Base-by-base conservation (phyloP, 2,113 vertebrate genomes). In the Ramphastos sulfuratus region DNA sequence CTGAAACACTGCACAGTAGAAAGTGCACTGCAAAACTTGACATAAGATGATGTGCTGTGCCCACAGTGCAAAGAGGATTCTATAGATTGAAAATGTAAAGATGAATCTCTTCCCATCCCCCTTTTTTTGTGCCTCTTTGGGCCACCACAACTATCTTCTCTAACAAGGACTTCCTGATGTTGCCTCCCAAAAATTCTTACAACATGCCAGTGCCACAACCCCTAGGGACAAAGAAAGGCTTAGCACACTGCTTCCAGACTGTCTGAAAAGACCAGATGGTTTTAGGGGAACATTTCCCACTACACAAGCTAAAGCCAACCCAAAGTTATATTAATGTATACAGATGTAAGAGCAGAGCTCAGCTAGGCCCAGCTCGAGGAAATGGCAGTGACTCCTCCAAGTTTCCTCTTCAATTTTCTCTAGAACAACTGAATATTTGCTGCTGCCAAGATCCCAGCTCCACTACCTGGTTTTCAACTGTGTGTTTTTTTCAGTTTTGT, bases 101-200 rank as follows among this genome's bases (percentile, higher is more conserved):
- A 59, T 1, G 1, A 23, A 27, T 76, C 50, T 80, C 27, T 33
- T 52, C 37, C 85, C 18, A 6, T 0, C 0, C 12, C 6, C 2
- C 23, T 13, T 19, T 61, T 94, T 54, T 83, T 42, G 4, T 50
- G 31, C 21, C 24, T 15, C 27, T 72, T 56, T 48, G 20, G 30
- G 46, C 18, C 27, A 71, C 12, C 30, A 31, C 0, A 2, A 50
- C 19, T 30, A 20, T 12, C 37, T 87, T 59, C 30, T 52, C 52
- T 52, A 66, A 55, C 3, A 69, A 35, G 24, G 19, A 48, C 91
- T 92, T 67, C 33, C 48, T 54, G 25, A 54, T 39, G 21, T 2
- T 52, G 33, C 17, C 33, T 82, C 31, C 3, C 9, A 56, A 93
- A 94, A 87, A 81, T 59, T 52, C 33, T 70, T 72, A 48, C 3